phyloP scores from a whole-genome alignment of 2,888 invertebrate species.

The Rhopalosiphum nymphaeae region DNA sequence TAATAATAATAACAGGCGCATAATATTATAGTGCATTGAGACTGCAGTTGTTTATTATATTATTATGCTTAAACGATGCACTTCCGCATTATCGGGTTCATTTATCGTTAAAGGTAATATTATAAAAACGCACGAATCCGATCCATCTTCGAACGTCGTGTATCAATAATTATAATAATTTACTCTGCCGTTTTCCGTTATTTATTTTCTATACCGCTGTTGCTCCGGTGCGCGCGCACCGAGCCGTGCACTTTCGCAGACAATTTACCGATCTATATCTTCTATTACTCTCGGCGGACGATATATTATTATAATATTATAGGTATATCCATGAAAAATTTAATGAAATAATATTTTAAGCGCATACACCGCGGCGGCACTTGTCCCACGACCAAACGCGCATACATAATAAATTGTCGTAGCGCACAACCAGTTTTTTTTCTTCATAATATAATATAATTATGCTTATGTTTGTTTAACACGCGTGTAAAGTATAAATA shows the following conservation, averaged over 20 bases:
- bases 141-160: neutral
- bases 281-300: neutral
- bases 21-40: neutral
- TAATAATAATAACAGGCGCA: neutral
- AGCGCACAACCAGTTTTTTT: constrained; percentile 44
- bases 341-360: neutral
- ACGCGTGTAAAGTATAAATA: constrained; percentile 55
- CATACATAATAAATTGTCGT: constrained; percentile 29
- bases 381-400: constrained; percentile 24
- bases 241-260: neutral
- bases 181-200: neutral
- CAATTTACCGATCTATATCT: neutral
- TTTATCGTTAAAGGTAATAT: neutral
- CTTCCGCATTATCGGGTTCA: neutral
- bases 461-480: constrained; percentile 59
- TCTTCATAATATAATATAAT: constrained; percentile 24
- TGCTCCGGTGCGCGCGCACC: neutral
- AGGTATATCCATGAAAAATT: neutral
- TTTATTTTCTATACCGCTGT: neutral
- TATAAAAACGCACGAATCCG: neutral
- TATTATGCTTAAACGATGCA: neutral
- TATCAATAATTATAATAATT: neutral
- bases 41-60: neutral
- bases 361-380: neutral
- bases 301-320: neutral